Evolutionary conservation across 37 sponge, comb jelly and placozoan genomes (phyloP).

Genomic region (Aphrocallistes beatrix): DNA sequence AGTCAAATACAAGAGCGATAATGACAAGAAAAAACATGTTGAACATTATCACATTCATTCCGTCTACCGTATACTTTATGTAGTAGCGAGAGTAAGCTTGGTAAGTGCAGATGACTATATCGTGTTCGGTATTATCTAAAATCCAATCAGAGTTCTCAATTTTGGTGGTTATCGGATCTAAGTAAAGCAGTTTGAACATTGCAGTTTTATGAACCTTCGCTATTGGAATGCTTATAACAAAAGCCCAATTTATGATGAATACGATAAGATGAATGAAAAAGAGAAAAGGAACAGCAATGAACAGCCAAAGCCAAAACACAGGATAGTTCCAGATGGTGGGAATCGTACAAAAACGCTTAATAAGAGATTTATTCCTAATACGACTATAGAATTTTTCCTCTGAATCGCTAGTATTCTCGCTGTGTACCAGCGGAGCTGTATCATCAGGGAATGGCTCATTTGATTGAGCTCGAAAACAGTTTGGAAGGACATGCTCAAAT

Average conservation of each 20-base stretch:
- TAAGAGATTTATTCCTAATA: background rate
- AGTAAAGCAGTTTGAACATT: background rate
- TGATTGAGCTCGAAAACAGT: background rate
- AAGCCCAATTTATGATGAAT: slow-evolving; percentile 14
- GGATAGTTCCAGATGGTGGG: background rate
- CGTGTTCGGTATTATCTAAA: background rate
- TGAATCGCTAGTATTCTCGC: background rate
- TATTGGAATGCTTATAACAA: slow-evolving; percentile 24
- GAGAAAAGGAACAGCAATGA: slow-evolving; percentile 19
- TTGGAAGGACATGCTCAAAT: no score
- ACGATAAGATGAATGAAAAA: slow-evolving; percentile 12
- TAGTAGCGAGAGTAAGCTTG: slow-evolving; percentile 30
- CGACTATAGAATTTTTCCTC: background rate
- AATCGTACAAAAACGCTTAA: background rate
- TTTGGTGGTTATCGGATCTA: background rate
- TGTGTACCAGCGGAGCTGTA: background rate
- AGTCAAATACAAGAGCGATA: background rate
- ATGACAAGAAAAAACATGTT: slow-evolving; percentile 20
- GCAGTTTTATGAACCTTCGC: slow-evolving; percentile 18
- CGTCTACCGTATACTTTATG: slow-evolving; percentile 28
- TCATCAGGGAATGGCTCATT: background rate
- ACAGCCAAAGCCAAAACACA: slow-evolving; percentile 20
- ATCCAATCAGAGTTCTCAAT: slow-evolving; percentile 13
- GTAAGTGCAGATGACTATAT: slow-evolving; percentile 10
- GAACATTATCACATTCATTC: slow-evolving; percentile 26